Base-by-base conservation (phyloP, 1,140 invertebrate species). In the Cardiocondyla obscurior region DNA sequence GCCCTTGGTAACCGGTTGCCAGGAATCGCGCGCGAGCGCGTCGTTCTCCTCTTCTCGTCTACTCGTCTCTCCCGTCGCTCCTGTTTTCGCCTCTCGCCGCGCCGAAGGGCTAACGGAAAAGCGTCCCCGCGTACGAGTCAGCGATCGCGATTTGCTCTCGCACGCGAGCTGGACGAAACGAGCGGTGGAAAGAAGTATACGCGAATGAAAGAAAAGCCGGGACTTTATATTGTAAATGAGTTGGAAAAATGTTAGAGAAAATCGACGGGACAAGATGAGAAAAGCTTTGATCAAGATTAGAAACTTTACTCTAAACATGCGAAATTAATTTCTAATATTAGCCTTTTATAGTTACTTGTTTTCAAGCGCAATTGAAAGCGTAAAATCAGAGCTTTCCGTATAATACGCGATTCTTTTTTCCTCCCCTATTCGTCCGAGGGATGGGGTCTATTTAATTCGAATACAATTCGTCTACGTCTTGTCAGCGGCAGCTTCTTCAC, bases 1-100 rank as follows among this genome's bases (percentile, higher is more conserved):
- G 62, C 73, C 85, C 82, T 86, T 87, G 70, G 82, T 69, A 87
- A 87, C 82, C 67, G 83, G 81, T 55, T 86, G 51, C 65, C 46
- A 33, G 39, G 25, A 67, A 55, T 79, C 74, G 46, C 22, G 30
- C 44, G 62, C 33, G 44, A 44, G 22, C 70, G 10, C 25, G 42
- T 16, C 25, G 42, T 16, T 46, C 14, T 22, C 12, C 30, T 51
- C 73, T 46, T 16, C 70, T 62, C 55, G 10, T 22, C n/a, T 49
- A 42, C 42, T 36, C 19, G 10, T 14, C 2, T 30, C 57, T 62
- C 58, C 51, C 73, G 30, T 36, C 33, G 1, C 22, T 51, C 30
- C 2, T 16, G 2, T 19, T 28, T 53, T 39, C 74, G 46, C 39
- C 36, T 39, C 46, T 39, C 46, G 28, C 30, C 25, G 33, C 19